These are phyloP conservation scores for Tyrophagus putrescentiae DNA, from an alignment of 1,140 invertebrate species.

Conservation along the genomic window DNA sequence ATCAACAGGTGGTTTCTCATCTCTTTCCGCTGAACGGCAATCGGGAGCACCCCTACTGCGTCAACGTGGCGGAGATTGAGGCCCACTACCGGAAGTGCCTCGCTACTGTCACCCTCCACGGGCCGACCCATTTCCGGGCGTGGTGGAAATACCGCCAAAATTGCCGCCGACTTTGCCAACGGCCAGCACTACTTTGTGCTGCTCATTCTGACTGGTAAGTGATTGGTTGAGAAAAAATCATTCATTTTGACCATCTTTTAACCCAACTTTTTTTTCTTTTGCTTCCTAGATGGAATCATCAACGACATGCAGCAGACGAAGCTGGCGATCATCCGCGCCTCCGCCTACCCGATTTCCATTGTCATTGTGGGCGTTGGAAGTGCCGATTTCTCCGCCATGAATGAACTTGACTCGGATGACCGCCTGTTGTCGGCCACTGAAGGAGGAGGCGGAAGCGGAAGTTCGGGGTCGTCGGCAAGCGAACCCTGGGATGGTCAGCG, in stretches of 20 bases:
- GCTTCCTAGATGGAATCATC: slow-evolving; percentile 52
- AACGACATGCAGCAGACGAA: slow-evolving; percentile 49
- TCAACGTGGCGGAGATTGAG: slow-evolving; percentile 34
- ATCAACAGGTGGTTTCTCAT: slow-evolving; percentile 28
- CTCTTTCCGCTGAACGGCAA: slow-evolving; percentile 26
- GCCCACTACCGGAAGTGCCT: slow-evolving; percentile 36
- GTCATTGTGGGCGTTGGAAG: slow-evolving; percentile 44
- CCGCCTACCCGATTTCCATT: slow-evolving; percentile 27
- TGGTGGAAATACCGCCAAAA: slow-evolving; percentile 41
- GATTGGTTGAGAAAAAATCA: too few species aligned
- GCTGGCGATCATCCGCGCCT: slow-evolving; percentile 41
- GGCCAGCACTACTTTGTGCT: slow-evolving; percentile 47
- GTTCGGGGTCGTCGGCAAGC: too few species aligned
- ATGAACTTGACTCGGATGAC: slow-evolving; percentile 26
- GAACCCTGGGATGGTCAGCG: too few species aligned
- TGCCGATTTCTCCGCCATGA: slow-evolving; percentile 40
- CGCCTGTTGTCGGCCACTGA: too few species aligned
- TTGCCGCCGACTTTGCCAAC: slow-evolving; percentile 31
- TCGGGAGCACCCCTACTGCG: slow-evolving; percentile 29
- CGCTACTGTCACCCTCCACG: slow-evolving; percentile 42
- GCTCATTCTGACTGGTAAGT: slow-evolving; percentile 48
- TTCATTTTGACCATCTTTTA: too few species aligned
- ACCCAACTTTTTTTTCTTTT: too few species aligned
- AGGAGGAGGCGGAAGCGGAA: too few species aligned
- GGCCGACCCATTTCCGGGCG: slow-evolving; percentile 50